phyloP scores from a whole-genome alignment of 1,140 invertebrate species.

The Triops longicaudatus region DNA sequence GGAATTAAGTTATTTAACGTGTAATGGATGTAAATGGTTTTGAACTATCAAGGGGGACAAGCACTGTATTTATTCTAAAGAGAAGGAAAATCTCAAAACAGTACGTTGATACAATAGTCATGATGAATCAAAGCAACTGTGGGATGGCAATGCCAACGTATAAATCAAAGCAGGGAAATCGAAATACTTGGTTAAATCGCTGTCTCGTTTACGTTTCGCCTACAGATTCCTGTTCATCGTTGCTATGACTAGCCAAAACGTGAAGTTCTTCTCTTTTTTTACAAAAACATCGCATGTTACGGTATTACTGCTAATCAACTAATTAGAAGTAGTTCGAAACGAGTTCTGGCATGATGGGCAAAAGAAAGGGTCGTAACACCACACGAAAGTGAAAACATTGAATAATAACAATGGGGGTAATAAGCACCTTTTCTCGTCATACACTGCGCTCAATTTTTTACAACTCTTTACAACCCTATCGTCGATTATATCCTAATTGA shows the following conservation, averaged over 20 bases:
- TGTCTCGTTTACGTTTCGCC: not conserved
- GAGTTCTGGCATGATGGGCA: not conserved
- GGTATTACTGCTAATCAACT: not conserved
- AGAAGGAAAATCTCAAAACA: not conserved
- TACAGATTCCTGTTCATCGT: not conserved
- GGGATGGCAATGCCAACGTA: not conserved
- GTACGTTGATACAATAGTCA: not conserved
- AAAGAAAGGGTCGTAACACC: not conserved
- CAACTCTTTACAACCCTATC: slow-evolving; percentile 6
- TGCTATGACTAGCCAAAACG: slow-evolving; percentile 15
- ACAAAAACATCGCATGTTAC: not conserved
- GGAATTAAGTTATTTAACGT: not conserved
- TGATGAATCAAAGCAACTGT: not conserved
- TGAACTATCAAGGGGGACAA: not conserved
- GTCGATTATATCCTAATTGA: not conserved
- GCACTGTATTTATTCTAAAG: not conserved
- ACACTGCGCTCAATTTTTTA: not conserved
- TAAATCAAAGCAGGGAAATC: slow-evolving; percentile 1
- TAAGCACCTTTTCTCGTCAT: slow-evolving; percentile 9
- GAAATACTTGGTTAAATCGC: not conserved
- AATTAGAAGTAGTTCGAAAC: not conserved
- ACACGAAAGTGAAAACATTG: not conserved
- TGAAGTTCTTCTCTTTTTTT: not conserved
- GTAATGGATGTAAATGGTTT: not conserved
- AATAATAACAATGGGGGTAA: not conserved